Evolutionary conservation across 2,888 invertebrate genomes (phyloP), one percentile per base, ranked within the genome.

Genomic region (Euproctis similis): DNA sequence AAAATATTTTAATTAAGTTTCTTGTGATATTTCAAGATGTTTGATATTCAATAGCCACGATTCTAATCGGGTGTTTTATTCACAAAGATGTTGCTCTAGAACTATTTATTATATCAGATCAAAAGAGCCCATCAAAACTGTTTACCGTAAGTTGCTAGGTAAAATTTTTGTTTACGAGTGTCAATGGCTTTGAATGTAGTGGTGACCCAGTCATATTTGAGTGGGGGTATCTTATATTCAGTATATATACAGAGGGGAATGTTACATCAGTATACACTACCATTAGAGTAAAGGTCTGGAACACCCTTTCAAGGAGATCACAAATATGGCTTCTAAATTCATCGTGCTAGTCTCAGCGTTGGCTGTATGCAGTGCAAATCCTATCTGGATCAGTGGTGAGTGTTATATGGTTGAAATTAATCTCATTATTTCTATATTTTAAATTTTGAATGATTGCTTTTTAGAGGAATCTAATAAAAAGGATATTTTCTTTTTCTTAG

Each of bases 171-270:
- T 62, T 69, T 71, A 69, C 62, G 65, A 63, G 66, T 74, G 71
- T 73, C 70, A 69, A 68, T 69, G 65, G 63, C 69, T 66, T 55
- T 56, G 52, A 54, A 42, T 60, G 58, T 54, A 54, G 57, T 57
- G 47, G 53, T 70, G 68, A 72, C 72, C 70, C 56, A 69, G 60
- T 68, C 55, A 50, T 39, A 33, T 27, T 34, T 37, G 53, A 60
- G 76, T 70, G 76, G 81, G 75, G 74, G 68, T 39, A 59, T 58
- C 51, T 56, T 58, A 44, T 59, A 57, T 56, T 51, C 57, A 53
- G 69, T 81, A 82, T 82, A 81, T 69, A 81, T 70, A 59, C 62
- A 47, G 59, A 55, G 62, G 64, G 75, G 69, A 65, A 70, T 71
- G 71, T 60, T 69, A 61, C 67, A 67, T 53, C 56, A 55, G 48